Base-by-base conservation (phyloP, 2,888 invertebrate genomes). In the Venustoraphidia nigricollis region DNA sequence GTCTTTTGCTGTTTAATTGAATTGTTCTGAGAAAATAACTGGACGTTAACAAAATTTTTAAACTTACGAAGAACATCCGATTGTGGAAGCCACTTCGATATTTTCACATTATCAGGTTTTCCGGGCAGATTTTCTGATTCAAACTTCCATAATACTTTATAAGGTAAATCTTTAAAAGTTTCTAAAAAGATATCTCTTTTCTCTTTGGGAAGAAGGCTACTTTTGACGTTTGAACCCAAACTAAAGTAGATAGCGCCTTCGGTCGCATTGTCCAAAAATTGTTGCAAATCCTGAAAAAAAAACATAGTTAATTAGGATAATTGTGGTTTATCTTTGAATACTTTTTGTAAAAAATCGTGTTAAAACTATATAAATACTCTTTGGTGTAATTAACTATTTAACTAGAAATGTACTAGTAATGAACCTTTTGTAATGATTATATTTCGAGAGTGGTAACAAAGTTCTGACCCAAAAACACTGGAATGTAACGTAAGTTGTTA, bases 231-330 rank as follows among this genome's bases (percentile, higher is more conserved):
- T 1, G 62, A 59, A 5, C 65, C 65, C 39, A 65, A 53, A 48
- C 62, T 63, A 47, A 64, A 56, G 48, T 58, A 60, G 42, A 65
- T 55, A 10, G 59, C 58, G 1, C 63, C 63, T 9, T 60, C 47
- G 5, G 51, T 47, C 9, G 59, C 54, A 13, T 47, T 53, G 37
- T 61, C 59, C 45, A 63, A 51, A 45, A 57, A 60, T 13, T 52
- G 45, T 48, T 62, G 48, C 13, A 64, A 48, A 43, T 59, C 59
- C 59, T 61, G 50, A 11, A 41, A 46, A 46, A 27, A 27, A 4
- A 37, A n/a, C 5, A 11, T 38, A 11, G n/a, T 38, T 1, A 27
- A 27, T 27, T 6, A 27, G 27, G 6, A 27, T 17, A 4, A 3
- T 17, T 17, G 17, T 17, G 2, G 17, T 17, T 17, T 17, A 3